These are phyloP conservation scores for Pomacea canaliculata DNA, from an alignment of 2,888 invertebrate genomes.

Conservation along the genomic window DNA sequence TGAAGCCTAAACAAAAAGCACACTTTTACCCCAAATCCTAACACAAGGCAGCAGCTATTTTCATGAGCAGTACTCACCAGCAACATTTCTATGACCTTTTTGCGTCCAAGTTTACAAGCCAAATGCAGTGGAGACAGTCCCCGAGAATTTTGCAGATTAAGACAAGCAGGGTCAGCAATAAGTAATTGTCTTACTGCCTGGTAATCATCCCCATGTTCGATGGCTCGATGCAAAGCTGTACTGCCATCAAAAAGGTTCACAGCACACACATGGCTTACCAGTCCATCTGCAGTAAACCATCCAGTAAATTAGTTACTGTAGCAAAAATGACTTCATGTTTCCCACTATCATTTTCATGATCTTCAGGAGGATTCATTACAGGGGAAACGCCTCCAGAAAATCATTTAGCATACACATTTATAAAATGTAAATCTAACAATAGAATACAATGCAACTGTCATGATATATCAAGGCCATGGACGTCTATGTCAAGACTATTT, in stretches of 20 bases:
- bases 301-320: neutral
- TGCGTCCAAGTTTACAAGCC: slow-evolving; percentile 55
- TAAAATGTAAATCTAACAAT: too few species aligned
- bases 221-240: slow-evolving; percentile 54
- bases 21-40: too few species aligned
- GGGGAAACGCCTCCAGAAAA: too few species aligned
- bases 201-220: slow-evolving; percentile 54
- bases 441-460: too few species aligned
- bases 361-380: too few species aligned
- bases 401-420: too few species aligned
- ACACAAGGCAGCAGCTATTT: too few species aligned
- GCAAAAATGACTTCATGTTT: neutral
- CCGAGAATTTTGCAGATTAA: slow-evolving; percentile 58
- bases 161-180: slow-evolving; percentile 46
- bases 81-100: slow-evolving; percentile 52
- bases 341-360: too few species aligned
- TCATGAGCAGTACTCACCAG: slow-evolving; percentile 44
- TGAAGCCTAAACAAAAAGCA: too few species aligned
- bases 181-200: slow-evolving; percentile 45
- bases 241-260: slow-evolving; percentile 56
- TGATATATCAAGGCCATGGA: too few species aligned
- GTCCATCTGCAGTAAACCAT: slow-evolving; percentile 45
- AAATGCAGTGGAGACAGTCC: slow-evolving; percentile 61
- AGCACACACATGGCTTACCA: slow-evolving; percentile 64
- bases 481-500: too few species aligned